These are phyloP conservation scores for Schrankia costaestrigalis DNA, from an alignment of 2,888 invertebrate species.

Conservation along the genomic window DNA sequence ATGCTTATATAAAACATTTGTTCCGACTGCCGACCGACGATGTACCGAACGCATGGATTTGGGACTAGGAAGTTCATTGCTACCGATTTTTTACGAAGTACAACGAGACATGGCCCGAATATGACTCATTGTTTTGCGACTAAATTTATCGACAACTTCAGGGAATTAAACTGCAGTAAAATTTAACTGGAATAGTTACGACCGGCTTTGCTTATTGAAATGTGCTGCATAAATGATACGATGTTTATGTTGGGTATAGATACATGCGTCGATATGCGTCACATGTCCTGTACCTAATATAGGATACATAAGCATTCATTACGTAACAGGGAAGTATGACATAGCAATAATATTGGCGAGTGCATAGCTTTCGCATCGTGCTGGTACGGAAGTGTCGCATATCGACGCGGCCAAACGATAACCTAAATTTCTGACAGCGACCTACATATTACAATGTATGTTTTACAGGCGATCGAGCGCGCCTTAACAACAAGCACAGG, in stretches of 20 bases:
- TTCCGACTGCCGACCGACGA: conserved; percentile 31
- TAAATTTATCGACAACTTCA: conserved; percentile 13
- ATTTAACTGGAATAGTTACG: conserved; percentile 5
- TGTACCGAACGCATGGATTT: conserved; percentile 50
- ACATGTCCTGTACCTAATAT: conserved; percentile 44
- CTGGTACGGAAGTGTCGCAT: conserved; percentile 69
- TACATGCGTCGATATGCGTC: conserved; percentile 36
- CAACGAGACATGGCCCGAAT: conserved; percentile 49
- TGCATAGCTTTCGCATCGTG: conserved; percentile 63
- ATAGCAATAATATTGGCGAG: conserved; percentile 57
- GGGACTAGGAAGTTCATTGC: conserved; percentile 68
- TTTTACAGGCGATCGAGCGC: conserved; percentile 58
- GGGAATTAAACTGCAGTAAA: conserved; percentile 5
- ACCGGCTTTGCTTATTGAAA: neutral
- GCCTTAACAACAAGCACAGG: conserved; percentile 47
- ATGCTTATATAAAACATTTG: conserved; percentile 65
- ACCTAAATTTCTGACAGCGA: conserved; percentile 76
- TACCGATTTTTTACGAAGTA: conserved; percentile 59
- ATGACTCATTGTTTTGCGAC: conserved; percentile 50
- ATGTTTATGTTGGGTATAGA: neutral
- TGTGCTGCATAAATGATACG: conserved; percentile 1
- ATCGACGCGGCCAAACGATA: conserved; percentile 74
- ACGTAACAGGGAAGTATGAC: conserved; percentile 49
- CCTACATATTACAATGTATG: conserved; percentile 70
- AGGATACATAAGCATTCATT: conserved; percentile 44